A percentile compares a stretch with the other conserved stretches of the same genome.
phyloP scores from a whole-genome alignment of 2,797 vertebrate species.

The Toxotes lorentzi region DNA sequence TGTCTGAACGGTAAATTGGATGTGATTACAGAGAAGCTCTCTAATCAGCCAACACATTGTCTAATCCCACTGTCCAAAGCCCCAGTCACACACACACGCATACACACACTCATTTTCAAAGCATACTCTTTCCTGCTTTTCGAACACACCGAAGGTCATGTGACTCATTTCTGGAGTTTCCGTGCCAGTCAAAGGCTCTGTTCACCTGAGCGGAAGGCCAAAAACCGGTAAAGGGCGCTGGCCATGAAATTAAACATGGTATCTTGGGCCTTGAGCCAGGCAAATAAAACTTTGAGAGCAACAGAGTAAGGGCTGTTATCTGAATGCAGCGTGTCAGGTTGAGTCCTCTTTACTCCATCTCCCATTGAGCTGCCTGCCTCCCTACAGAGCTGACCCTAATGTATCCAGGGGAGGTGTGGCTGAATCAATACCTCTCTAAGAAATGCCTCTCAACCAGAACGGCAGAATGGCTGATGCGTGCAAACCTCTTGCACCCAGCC shows the following conservation, averaged over 20 bases:
- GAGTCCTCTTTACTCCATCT: constrained; percentile 31
- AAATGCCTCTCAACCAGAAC: constrained; percentile 58
- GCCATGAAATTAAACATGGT: constrained; percentile 27
- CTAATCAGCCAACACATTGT: constrained; percentile 47
- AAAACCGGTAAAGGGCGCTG: constrained; percentile 36
- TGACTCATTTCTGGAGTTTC: constrained; percentile 2
- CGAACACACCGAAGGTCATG: constrained; percentile 7
- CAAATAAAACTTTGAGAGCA: constrained; percentile 45
- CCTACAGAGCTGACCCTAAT: constrained; percentile 62
- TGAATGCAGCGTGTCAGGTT: constrained; percentile 28
- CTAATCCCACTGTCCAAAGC: constrained; percentile 34
- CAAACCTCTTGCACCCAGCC: constrained; percentile 2
- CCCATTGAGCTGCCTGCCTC: constrained; percentile 39
- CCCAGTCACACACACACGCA: neutral
- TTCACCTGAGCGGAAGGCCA: constrained; percentile 48
- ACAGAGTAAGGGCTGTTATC: constrained; percentile 43
- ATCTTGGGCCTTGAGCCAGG: constrained; percentile 33
- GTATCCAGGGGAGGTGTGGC: constrained; percentile 65
- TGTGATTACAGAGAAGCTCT: constrained; percentile 33
- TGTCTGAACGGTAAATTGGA: constrained; percentile 39
- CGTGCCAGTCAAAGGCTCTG: constrained; percentile 26
- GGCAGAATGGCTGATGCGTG: constrained; percentile 38
- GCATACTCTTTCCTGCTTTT: neutral
- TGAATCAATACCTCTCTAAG: constrained; percentile 77
- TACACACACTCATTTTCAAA: neutral